Evolutionary conservation across 2,888 invertebrate genomes (phyloP).

Genomic region (Hirtodrosophila duncani): DNA sequence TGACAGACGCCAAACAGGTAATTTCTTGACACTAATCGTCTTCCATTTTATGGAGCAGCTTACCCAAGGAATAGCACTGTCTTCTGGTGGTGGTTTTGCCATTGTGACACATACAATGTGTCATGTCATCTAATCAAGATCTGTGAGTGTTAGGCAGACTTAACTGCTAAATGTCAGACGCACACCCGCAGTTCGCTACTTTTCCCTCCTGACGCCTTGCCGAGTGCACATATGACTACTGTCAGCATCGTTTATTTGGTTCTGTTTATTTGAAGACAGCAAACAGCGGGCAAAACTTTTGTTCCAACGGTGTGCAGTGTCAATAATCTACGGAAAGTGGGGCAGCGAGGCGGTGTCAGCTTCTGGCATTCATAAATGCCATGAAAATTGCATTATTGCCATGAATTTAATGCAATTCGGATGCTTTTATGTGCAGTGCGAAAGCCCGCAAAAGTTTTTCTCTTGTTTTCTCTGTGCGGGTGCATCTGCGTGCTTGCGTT

Average conservation of each 20-base stretch:
- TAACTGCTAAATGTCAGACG: conserved; percentile 38
- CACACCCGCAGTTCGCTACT: background rate
- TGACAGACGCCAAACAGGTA: no score
- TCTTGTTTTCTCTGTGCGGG: no score
- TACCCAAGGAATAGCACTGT: no score
- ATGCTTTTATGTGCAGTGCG: conserved; percentile 37
- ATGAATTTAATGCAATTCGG: conserved; percentile 52
- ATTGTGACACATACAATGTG: conserved; percentile 15
- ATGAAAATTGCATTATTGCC: conserved; percentile 51
- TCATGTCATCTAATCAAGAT: conserved; percentile 54
- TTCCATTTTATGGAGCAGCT: conserved; percentile 10
- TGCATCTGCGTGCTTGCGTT: no score
- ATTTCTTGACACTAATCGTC: no score
- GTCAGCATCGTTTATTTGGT: conserved; percentile 25
- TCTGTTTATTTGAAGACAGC: no score
- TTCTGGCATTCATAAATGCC: conserved; percentile 27
- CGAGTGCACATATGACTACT: background rate
- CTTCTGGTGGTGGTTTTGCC: no score
- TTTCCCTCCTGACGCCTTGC: background rate
- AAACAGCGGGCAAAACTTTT: conserved; percentile 32
- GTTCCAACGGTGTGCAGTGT: background rate
- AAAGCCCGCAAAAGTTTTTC: conserved; percentile 8
- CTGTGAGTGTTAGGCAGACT: conserved; percentile 34
- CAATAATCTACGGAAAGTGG: conserved; percentile 6
- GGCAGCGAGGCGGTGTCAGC: conserved; percentile 1